Evolutionary conservation across 2,797 vertebrate genomes (phyloP).

Genomic region (Paguma larvata): DNA sequence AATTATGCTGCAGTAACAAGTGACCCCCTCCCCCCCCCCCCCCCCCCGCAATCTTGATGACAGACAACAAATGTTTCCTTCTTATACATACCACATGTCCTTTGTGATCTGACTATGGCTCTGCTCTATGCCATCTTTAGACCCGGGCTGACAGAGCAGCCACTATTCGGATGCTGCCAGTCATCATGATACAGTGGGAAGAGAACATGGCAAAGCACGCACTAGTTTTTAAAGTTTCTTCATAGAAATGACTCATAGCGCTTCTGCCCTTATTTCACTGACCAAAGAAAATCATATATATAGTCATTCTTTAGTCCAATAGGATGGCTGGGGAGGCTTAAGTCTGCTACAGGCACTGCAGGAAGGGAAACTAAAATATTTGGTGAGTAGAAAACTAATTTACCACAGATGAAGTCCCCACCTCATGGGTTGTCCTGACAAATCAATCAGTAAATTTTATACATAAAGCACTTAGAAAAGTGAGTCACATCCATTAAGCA

Average conservation of each 20-base stretch:
- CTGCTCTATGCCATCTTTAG: neutral
- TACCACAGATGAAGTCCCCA: neutral
- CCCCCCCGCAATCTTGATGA: neutral
- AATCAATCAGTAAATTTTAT: slow-evolving; percentile 1
- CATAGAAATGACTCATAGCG: neutral
- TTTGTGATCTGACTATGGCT: neutral
- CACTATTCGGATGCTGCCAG: neutral
- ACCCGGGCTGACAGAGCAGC: neutral
- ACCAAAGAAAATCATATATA: neutral
- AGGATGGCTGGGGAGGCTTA: neutral
- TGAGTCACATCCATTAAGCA: neutral
- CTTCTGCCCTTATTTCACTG: neutral
- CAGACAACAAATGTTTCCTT: neutral
- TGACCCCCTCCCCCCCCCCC: neutral
- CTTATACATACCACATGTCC: neutral
- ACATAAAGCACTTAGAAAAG: neutral
- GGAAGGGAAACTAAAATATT: neutral
- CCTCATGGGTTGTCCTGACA: neutral
- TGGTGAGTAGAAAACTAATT: neutral
- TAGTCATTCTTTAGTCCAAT: neutral
- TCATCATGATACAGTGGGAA: neutral
- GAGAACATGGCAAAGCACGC: neutral
- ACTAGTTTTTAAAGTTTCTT: neutral
- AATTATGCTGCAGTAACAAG: neutral
- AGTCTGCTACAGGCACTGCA: neutral